Percentiles rank a stretch among this genome's conserved stretches.
phyloP scores from a whole-genome alignment of 2,113 vertebrate species.

The Limanda limanda region DNA sequence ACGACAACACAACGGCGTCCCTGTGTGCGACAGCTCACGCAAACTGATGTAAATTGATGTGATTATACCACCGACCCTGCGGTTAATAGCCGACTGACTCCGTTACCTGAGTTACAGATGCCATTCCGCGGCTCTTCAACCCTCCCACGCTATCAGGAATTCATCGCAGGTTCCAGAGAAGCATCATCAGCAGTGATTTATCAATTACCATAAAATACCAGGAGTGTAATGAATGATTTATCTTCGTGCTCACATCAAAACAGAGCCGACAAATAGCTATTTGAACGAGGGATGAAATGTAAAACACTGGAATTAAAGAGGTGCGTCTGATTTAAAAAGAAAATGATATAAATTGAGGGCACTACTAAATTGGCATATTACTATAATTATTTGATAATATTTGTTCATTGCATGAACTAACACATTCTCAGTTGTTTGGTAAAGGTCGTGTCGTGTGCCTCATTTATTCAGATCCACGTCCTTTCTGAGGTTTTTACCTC shows the following conservation, averaged over 20 bases:
- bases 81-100: neutral
- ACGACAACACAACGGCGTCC: neutral
- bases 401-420: too few species aligned
- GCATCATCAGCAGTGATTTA: neutral
- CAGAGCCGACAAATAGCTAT: neutral
- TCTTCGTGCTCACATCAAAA: neutral
- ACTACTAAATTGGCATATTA: neutral
- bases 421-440: neutral
- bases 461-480: too few species aligned
- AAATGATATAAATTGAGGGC: too few species aligned
- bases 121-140: neutral
- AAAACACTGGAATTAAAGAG: too few species aligned
- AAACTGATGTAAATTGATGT: slow-evolving; percentile 1
- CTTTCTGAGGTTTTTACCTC: too few species aligned
- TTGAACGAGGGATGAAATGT: neutral
- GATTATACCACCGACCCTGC: slow-evolving; percentile 4
- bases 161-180: neutral
- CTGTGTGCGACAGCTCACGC: slow-evolving; percentile 1
- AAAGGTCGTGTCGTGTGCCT: too few species aligned
- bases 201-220: neutral
- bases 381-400: neutral
- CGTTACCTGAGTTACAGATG: neutral
- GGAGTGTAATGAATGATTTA: neutral
- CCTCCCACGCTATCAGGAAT: neutral
- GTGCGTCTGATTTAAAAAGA: too few species aligned